phyloP scores from a whole-genome alignment of 1,140 invertebrate genomes.

The Xylocopa sonorina region DNA sequence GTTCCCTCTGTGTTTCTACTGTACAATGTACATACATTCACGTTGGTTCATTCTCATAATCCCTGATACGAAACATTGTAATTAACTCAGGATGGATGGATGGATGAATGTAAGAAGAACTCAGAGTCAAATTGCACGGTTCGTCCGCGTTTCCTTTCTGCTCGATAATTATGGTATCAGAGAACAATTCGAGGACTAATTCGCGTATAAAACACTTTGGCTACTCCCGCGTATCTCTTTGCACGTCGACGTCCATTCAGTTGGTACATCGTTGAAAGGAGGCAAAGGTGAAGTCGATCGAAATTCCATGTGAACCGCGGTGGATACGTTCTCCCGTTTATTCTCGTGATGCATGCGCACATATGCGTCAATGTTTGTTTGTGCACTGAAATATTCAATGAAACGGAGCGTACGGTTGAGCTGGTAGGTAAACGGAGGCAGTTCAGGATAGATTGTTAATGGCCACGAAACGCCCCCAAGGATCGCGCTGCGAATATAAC shows the following conservation, averaged over 20 bases:
- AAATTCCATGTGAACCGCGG: slow-evolving; percentile 6
- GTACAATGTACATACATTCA: not conserved
- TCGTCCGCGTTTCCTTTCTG: no score
- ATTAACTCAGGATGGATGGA: no score
- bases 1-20: not conserved
- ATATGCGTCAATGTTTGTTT: slow-evolving; percentile 23
- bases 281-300: not conserved
- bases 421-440: not conserved
- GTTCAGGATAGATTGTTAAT: slow-evolving; percentile 14
- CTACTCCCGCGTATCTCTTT: not conserved
- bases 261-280: not conserved
- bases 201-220: no score
- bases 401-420: slow-evolving; percentile 9
- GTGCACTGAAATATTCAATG: slow-evolving; percentile 25
- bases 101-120: no score
- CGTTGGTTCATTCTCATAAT: no score
- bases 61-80: no score
- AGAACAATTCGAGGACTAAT: no score
- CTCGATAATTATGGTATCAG: no score
- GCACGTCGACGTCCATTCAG: not conserved
- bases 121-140: no score
- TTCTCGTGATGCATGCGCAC: not conserved
- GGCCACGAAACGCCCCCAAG: not conserved
- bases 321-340: slow-evolving; percentile 4
- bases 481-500: not conserved